phyloP scores from a whole-genome alignment of 1,140 invertebrate species.

The Drosophila guanche region DNA sequence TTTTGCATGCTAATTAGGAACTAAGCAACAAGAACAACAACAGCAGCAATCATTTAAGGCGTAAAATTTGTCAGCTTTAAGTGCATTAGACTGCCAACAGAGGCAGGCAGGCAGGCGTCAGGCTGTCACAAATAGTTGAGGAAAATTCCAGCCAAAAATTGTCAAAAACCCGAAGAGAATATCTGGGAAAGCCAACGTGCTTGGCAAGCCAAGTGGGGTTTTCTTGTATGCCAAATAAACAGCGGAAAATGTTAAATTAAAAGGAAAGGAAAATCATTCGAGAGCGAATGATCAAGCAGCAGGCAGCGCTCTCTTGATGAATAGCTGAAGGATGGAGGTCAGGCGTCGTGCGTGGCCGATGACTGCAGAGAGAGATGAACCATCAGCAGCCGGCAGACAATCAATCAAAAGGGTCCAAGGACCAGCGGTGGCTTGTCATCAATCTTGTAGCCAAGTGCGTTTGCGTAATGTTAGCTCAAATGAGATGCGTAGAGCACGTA shows the following conservation, averaged over 20 bases:
- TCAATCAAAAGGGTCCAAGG: slow-evolving; percentile 39
- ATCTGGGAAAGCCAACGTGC: slow-evolving; percentile 33
- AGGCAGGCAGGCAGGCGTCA: slow-evolving; percentile 36
- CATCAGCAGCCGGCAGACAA: slow-evolving; percentile 21
- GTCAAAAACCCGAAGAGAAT: background rate
- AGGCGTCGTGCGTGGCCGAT: slow-evolving; percentile 52
- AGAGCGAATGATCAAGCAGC: slow-evolving; percentile 10
- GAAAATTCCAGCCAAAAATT: slow-evolving; percentile 36
- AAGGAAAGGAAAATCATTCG: slow-evolving; percentile 10
- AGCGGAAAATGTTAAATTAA: slow-evolving; percentile 49
- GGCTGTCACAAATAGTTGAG: slow-evolving; percentile 69
- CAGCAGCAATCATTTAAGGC: slow-evolving; percentile 22
- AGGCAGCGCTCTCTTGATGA: slow-evolving; percentile 41
- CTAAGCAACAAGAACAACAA: background rate
- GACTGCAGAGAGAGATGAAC: slow-evolving; percentile 27
- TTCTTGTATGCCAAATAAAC: slow-evolving; percentile 43
- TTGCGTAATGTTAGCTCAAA: slow-evolving; percentile 44
- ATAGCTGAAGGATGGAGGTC: slow-evolving; percentile 42
- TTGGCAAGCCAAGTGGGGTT: slow-evolving; percentile 23
- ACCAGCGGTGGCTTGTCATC: slow-evolving; percentile 23
- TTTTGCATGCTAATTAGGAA: slow-evolving; percentile 66
- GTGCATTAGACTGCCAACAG: slow-evolving; percentile 38
- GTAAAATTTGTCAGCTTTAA: slow-evolving; percentile 71
- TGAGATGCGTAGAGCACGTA: slow-evolving; percentile 29
- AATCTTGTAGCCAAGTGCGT: slow-evolving; percentile 51